Percentiles rank a stretch among this genome's conserved stretches.
Conservation (phyloP, 2,888 invertebrate genomes). For the Lepidocyrtoides sp. region DNA sequence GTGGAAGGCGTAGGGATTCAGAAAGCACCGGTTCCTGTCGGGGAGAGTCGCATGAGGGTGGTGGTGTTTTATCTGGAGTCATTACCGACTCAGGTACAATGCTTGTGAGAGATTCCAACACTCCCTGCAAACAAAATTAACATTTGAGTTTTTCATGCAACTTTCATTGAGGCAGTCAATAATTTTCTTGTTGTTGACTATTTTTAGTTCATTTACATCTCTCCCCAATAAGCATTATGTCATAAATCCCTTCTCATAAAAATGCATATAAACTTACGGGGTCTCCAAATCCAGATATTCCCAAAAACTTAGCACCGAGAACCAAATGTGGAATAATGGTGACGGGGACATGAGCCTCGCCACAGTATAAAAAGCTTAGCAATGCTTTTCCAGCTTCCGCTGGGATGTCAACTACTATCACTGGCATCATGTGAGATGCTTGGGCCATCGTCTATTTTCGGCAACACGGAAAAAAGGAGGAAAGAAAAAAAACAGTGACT, state of each 20-base stretch:
- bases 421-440: constrained; percentile 85
- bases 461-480: constrained; percentile 80
- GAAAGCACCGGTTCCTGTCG: constrained; percentile 82
- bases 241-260: constrained; percentile 20
- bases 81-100: constrained; percentile 85
- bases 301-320: constrained; percentile 85
- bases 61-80: constrained; percentile 83
- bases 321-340: constrained; percentile 85
- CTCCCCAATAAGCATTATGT: background rate
- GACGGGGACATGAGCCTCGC: constrained; percentile 85
- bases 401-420: constrained; percentile 85
- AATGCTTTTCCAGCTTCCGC: constrained; percentile 85
- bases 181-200: too few relatives aligned
- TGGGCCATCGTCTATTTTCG: constrained; percentile 85
- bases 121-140: constrained; percentile 81
- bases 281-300: constrained; percentile 85
- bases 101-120: constrained; percentile 85
- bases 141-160: background rate
- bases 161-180: too few relatives aligned
- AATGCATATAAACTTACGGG: constrained; percentile 82
- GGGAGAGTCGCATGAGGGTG: constrained; percentile 83
- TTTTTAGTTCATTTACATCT: background rate
- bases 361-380: constrained; percentile 85
- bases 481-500: constrained; percentile 70
- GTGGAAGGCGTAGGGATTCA: constrained; percentile 82